phyloP scores from a whole-genome alignment of 2,888 invertebrate species.

The Rotaria socialis region DNA sequence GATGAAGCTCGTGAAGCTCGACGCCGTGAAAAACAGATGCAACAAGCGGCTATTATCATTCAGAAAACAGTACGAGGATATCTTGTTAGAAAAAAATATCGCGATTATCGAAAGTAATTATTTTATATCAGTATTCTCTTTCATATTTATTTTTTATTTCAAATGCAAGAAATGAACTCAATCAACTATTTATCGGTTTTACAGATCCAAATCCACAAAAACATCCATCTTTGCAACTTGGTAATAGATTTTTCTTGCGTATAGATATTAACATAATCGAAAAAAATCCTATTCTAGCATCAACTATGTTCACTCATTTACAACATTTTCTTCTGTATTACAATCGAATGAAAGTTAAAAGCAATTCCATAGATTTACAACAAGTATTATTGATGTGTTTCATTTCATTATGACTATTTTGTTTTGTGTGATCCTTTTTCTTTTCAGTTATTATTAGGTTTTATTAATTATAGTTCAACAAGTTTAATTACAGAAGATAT shows the following conservation, averaged over 20 bases:
- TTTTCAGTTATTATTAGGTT: neutral
- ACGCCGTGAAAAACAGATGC: neutral
- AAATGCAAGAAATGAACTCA: slow-evolving; percentile 14
- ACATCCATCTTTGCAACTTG: neutral
- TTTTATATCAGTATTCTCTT: neutral
- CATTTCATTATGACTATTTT: neutral
- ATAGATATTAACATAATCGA: too few species aligned
- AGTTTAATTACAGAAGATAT: neutral
- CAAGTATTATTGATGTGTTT: neutral
- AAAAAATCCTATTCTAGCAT: neutral
- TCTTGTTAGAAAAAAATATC: slow-evolving; percentile 20
- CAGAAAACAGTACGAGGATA: neutral
- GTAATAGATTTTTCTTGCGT: neutral
- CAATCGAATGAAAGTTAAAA: neutral
- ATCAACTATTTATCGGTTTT: neutral
- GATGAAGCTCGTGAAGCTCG: slow-evolving; percentile 21
- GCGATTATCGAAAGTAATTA: neutral
- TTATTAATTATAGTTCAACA: neutral
- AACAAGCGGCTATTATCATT: neutral
- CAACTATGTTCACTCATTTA: neutral
- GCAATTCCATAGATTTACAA: neutral
- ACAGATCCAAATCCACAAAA: slow-evolving; percentile 19
- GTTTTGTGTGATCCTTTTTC: neutral
- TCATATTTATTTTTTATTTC: neutral
- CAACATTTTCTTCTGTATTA: slow-evolving; percentile 33